These are phyloP conservation scores for Entelurus aequoreus DNA, from an alignment of 2,113 vertebrate species.

Conservation along the genomic window DNA sequence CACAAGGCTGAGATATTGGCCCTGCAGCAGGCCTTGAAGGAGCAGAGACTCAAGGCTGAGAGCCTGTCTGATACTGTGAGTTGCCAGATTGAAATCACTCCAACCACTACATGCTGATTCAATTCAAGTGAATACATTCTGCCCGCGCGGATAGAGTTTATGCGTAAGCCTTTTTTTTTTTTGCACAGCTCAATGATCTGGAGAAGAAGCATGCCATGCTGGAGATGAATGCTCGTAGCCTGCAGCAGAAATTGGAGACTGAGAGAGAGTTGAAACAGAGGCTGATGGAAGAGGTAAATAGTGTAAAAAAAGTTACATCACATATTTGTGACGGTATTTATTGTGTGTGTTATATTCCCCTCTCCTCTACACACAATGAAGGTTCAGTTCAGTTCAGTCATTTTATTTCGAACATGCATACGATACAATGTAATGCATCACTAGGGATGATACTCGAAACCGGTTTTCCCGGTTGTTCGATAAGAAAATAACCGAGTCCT, in stretches of 20 bases:
- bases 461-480: too few species aligned
- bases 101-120: not conserved
- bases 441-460: too few species aligned
- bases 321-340: not conserved
- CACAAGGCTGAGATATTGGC: slow-evolving; percentile 96
- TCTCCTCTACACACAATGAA: not conserved
- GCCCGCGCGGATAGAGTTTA: not conserved
- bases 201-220: slow-evolving; percentile 99
- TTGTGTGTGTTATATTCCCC: not conserved
- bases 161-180: slow-evolving; percentile 1
- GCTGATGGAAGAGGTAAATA: slow-evolving; percentile 90
- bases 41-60: slow-evolving; percentile 96
- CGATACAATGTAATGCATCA: too few species aligned
- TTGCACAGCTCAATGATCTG: slow-evolving; percentile 86
- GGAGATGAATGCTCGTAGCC: slow-evolving; percentile 95
- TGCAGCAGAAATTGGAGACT: slow-evolving; percentile 97
- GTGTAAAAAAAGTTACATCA: slow-evolving; percentile 1
- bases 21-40: slow-evolving; percentile 93
- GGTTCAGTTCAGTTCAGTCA: too few species aligned
- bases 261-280: slow-evolving; percentile 96
- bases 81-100: slow-evolving; percentile 7
- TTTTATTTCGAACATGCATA: too few species aligned
- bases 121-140: not conserved
- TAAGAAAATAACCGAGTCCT: too few species aligned
- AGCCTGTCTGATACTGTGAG: slow-evolving; percentile 96